Base-by-base conservation (phyloP, 2,888 invertebrate genomes). In the Ommatoiulus sabulosus region DNA sequence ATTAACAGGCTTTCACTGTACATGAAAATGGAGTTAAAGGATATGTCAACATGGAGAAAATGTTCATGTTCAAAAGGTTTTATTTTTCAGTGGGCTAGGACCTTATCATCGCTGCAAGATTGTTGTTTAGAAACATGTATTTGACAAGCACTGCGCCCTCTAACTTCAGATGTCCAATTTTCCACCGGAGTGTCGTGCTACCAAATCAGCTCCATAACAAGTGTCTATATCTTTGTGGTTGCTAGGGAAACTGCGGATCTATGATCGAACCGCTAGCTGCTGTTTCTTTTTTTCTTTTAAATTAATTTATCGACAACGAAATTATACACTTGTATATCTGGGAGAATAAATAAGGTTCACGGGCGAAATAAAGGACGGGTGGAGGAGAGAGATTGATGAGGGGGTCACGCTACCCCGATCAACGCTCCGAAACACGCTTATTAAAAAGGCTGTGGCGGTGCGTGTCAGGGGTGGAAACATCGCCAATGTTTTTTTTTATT, bases 231-330 rank as follows among this genome's bases (percentile, higher is more conserved):
- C 35, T 35, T 2, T 35, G 35, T 80, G 35, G 80, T 80, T 80
- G 35, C 80, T 35, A 3, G 8, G 80, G 80, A 35, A 80, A 80
- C 80, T 10, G 35, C 80, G 15, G 35, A 35, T 80, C 80, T 52
- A 52, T 52, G 52, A 52, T 52, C 35, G 17, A 17, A 52, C 15
- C 15, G 52, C 15, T 52, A 12, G 12, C 80, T 80, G 24, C 35
- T 10, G 15, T 80, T 24, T 24, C 35, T 80, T 80, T 17, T 80
- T 80, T 80, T 24, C 35, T 24, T 80, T 80, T 12, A 80, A 80
- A 80, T 80, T 80, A 35, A 80, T 80, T 80, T 80, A 80, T 80
- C 80, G 80, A 80, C 24, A 35, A 43, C 35, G 80, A 80, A 80
- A 80, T 80, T 43, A 80, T 80, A 35, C 35, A 35, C 35, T 35